A percentile compares a stretch with the other conserved stretches of the same genome.
Conservation (phyloP, 2,113 vertebrate species). For the Ariopsis seemanni region DNA sequence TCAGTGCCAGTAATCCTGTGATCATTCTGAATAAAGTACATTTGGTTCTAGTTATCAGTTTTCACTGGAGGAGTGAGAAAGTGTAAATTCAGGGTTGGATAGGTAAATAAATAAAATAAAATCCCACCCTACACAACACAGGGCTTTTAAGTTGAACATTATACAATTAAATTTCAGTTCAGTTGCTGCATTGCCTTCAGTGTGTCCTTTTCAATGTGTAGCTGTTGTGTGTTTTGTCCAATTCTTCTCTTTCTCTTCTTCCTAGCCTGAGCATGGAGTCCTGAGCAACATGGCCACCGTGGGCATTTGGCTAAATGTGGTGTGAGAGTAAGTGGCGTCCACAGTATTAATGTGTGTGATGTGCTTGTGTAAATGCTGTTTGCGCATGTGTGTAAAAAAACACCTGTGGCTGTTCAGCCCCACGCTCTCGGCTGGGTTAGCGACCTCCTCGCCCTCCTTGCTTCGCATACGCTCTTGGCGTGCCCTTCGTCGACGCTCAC, state of each 20-base stretch:
- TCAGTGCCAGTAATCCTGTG: neutral
- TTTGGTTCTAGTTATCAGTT: neutral
- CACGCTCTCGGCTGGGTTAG: constrained; percentile 73
- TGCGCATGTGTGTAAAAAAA: constrained; percentile 14
- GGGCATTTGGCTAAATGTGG: neutral
- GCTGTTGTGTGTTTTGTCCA: neutral
- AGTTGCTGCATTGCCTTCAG: neutral
- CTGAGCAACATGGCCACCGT: neutral
- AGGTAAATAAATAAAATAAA: no score
- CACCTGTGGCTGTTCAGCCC: constrained; percentile 89
- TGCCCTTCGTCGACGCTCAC: constrained; percentile 89
- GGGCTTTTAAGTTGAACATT: neutral
- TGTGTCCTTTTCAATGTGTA: neutral
- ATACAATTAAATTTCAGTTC: neutral
- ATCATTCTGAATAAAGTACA: neutral
- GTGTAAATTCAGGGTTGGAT: no score
- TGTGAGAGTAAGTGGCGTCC: neutral
- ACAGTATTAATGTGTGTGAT: neutral
- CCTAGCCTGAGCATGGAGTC: neutral
- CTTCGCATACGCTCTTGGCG: constrained; percentile 85
- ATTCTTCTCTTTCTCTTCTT: neutral
- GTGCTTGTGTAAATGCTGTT: neutral
- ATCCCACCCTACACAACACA: no score
- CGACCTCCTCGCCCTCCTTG: constrained; percentile 77
- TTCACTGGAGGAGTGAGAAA: no score